These are phyloP conservation scores for Peucedramus taeniatus DNA, from an alignment of 2,113 vertebrate genomes.

Conservation along the genomic window DNA sequence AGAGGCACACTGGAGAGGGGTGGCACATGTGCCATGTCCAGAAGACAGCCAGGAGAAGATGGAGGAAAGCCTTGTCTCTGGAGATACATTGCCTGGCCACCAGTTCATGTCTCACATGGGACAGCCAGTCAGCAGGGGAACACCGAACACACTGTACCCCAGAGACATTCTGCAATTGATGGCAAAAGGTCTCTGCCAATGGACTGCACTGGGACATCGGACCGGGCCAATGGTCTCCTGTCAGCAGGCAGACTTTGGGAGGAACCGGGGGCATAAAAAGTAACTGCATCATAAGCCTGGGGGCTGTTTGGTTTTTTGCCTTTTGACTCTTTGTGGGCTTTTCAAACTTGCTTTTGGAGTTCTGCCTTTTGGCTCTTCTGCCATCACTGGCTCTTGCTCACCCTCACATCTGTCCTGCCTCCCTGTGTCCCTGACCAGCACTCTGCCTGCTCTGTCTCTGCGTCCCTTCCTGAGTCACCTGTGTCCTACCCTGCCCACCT, in stretches of 20 bases:
- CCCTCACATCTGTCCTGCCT: background rate
- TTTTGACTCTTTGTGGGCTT: background rate
- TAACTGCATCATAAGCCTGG: too few relatives aligned
- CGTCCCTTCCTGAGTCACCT: too few relatives aligned
- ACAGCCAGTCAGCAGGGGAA: background rate
- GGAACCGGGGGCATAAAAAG: background rate
- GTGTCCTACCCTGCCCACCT: fast-evolving
- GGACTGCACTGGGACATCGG: background rate
- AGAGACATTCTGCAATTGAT: background rate
- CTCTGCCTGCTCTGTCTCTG: background rate
- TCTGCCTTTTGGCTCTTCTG: background rate
- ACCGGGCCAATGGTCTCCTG: background rate
- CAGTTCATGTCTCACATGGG: too few relatives aligned
- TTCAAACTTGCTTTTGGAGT: background rate
- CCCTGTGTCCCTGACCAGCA: background rate
- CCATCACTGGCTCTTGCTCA: fast-evolving
- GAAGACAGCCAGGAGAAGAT: background rate
- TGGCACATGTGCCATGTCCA: too few relatives aligned
- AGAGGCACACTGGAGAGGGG: background rate
- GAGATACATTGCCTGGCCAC: too few relatives aligned
- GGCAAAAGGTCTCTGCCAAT: background rate
- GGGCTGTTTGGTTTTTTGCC: background rate
- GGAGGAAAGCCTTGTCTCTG: background rate
- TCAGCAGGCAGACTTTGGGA: too few relatives aligned
- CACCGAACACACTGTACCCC: background rate